These are phyloP conservation scores for Muscicapa striata DNA, from an alignment of 2,797 vertebrate species.

Conservation along the genomic window DNA sequence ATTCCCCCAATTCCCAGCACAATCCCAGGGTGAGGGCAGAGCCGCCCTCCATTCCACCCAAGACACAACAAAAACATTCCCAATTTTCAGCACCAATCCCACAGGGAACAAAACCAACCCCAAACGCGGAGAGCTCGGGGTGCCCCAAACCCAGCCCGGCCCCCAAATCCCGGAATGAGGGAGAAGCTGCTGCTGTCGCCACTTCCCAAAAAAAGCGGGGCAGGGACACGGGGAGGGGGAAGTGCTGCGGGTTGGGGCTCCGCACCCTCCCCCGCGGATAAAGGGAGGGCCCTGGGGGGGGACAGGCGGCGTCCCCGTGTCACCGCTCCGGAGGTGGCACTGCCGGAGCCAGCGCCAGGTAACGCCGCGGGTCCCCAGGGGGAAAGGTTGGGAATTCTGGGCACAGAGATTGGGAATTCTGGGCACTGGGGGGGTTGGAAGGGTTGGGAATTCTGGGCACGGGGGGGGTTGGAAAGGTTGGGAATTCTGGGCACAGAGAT, in stretches of 20 bases:
- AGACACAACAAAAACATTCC: not conserved
- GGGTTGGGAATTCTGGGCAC: too few relatives aligned
- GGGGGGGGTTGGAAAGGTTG: too few relatives aligned
- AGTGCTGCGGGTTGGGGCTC: not conserved
- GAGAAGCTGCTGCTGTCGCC: not conserved
- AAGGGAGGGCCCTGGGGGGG: not conserved
- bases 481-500: too few relatives aligned
- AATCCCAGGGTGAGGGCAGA: not conserved
- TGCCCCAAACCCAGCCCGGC: accelerated
- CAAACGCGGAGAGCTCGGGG: not conserved
- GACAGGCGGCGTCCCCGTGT: not conserved
- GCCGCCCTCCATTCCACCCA: accelerated
- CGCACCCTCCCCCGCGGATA: not conserved
- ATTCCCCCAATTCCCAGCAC: accelerated
- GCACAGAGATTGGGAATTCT: too few relatives aligned
- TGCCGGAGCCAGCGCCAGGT: not conserved
- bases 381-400: not conserved
- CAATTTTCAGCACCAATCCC: not conserved
- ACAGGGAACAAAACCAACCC: not conserved
- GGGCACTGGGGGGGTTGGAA: too few relatives aligned
- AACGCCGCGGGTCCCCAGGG: accelerated
- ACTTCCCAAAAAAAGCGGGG: not conserved
- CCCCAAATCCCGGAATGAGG: accelerated
- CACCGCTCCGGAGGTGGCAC: not conserved
- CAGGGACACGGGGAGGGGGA: not conserved